Conservation (phyloP, 2,113 vertebrate genomes). For the Macaca mulatta region DNA sequence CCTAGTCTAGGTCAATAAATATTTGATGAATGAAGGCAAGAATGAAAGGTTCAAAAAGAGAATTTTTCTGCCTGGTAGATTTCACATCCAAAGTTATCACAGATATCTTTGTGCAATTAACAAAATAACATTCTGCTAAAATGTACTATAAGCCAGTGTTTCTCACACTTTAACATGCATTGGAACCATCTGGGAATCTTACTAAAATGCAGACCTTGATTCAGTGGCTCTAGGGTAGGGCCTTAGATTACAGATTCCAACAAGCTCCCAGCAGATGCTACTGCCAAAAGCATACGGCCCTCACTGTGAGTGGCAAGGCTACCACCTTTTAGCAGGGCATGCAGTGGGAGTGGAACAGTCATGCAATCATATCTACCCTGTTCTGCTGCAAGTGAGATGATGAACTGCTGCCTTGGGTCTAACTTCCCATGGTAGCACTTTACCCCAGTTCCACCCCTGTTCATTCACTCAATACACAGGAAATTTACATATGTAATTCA, state of each 20-base stretch:
- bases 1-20: neutral
- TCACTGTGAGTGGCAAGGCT: neutral
- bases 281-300: neutral
- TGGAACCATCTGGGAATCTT: neutral
- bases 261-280: neutral
- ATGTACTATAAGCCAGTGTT: neutral
- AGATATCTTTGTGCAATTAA: neutral
- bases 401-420: neutral
- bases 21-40: neutral
- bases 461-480: neutral
- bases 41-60: neutral
- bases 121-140: neutral
- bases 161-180: neutral
- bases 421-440: conserved; percentile 29
- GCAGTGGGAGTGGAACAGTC: rapidly evolving
- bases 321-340: neutral
- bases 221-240: neutral
- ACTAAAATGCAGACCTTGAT: neutral
- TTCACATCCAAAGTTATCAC: neutral
- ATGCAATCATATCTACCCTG: neutral
- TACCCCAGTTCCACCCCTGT: neutral
- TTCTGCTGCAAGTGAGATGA: neutral
- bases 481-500: conserved; percentile 39
- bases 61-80: neutral
- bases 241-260: neutral